These are phyloP conservation scores for Falco peregrinus DNA, from an alignment of 2,797 vertebrate species.

Conservation along the genomic window DNA sequence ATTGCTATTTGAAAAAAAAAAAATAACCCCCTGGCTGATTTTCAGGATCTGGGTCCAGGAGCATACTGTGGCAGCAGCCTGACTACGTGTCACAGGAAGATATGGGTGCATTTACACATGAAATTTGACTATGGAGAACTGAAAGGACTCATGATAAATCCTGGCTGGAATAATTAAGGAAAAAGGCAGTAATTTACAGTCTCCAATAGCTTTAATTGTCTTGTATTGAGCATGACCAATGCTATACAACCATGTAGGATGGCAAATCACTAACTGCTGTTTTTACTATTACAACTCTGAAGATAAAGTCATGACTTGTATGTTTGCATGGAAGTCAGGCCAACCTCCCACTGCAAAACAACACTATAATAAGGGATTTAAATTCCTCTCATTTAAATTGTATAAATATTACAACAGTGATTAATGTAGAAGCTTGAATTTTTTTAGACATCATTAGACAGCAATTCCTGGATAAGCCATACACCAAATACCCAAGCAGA, in stretches of 20 bases:
- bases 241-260: not conserved
- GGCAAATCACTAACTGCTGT: not conserved
- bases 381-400: not conserved
- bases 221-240: not conserved
- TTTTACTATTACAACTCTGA: not conserved
- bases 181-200: not conserved
- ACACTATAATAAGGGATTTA: not conserved
- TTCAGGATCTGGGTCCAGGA: not conserved
- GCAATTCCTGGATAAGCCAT: not conserved
- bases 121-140: not conserved
- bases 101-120: fast-evolving
- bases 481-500: not conserved
- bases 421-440: not conserved
- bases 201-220: not conserved
- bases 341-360: not conserved
- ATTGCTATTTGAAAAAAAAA: not conserved
- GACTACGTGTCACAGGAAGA: not conserved
- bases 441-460: not conserved
- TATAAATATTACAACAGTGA: not conserved
- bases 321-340: not conserved
- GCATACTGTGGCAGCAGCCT: not conserved
- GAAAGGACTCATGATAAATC: not conserved
- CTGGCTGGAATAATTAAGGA: not conserved
- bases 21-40: not conserved
- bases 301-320: not conserved